Percentiles rank a stretch among this genome's conserved stretches.
These are phyloP conservation scores for Buphagus erythrorhynchus DNA, from an alignment of 2,797 vertebrate species.

Conservation along the genomic window DNA sequence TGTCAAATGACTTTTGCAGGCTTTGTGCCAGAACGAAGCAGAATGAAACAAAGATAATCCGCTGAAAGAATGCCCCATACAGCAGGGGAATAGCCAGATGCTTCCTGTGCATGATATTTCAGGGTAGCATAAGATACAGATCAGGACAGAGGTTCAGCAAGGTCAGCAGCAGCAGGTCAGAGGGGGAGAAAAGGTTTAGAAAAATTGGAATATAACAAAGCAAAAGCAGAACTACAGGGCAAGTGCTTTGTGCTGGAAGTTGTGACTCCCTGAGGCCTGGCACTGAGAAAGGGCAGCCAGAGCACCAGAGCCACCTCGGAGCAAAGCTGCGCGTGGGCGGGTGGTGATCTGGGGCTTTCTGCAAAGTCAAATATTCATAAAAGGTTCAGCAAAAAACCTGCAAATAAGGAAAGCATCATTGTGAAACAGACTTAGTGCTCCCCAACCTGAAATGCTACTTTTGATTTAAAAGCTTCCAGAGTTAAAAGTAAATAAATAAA, in stretches of 20 bases:
- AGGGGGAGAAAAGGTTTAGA: not conserved
- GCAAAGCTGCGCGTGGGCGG: rapidly evolving
- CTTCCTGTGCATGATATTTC: constrained; percentile 19
- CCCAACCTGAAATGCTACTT: not conserved
- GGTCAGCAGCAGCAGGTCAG: not conserved
- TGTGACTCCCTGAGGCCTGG: not conserved
- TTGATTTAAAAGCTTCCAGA: not conserved
- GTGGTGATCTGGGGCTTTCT: not conserved
- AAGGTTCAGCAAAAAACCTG: not conserved
- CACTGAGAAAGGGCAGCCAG: not conserved
- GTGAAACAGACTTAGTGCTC: not conserved
- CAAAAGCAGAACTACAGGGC: not conserved
- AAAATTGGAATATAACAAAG: not conserved
- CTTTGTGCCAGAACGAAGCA: not conserved
- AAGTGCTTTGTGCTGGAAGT: not conserved
- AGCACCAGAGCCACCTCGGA: not conserved
- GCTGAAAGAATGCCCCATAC: not conserved
- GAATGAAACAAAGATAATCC: constrained; percentile 14
- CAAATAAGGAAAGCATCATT: not conserved
- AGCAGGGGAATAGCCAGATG: constrained; percentile 33
- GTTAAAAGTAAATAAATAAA: not conserved
- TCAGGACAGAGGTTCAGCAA: not conserved
- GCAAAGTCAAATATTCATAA: not conserved
- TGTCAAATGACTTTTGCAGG: constrained; percentile 34
- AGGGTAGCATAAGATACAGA: not conserved